Percentiles rank a stretch among this genome's conserved stretches.
These are phyloP conservation scores for Nebria salina DNA, from an alignment of 2,888 invertebrate species.

Conservation along the genomic window DNA sequence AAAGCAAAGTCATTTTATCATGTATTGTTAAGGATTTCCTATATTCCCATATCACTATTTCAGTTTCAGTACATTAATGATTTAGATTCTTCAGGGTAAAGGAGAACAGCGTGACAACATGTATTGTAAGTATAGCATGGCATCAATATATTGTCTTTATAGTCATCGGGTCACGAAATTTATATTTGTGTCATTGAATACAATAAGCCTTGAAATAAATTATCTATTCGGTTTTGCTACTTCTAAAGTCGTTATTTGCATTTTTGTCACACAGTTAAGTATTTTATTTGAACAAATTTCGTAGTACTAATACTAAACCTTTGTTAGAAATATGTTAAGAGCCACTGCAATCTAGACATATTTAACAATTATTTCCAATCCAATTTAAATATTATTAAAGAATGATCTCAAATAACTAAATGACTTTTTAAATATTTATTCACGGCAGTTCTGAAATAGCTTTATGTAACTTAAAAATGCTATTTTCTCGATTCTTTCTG, in stretches of 20 bases:
- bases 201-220: neutral
- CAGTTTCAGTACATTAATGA: neutral
- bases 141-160: neutral
- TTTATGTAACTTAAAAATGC: too few species aligned
- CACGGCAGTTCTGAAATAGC: too few species aligned
- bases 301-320: neutral
- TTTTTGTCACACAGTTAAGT: neutral
- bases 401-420: too few species aligned
- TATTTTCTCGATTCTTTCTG: neutral
- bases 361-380: too few species aligned
- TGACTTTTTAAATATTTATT: too few species aligned
- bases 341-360: too few species aligned
- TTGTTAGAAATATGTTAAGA: too few species aligned
- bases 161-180: neutral
- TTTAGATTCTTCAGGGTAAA: neutral
- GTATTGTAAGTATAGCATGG: neutral
- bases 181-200: neutral
- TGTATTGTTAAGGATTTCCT: too few species aligned
- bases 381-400: too few species aligned
- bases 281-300: neutral
- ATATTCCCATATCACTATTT: too few species aligned
- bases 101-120: neutral
- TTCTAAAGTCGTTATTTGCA: neutral
- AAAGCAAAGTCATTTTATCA: too few species aligned
- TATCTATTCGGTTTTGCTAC: neutral